Conservation (phyloP, 2,888 invertebrate species). For the Helleia helle region DNA sequence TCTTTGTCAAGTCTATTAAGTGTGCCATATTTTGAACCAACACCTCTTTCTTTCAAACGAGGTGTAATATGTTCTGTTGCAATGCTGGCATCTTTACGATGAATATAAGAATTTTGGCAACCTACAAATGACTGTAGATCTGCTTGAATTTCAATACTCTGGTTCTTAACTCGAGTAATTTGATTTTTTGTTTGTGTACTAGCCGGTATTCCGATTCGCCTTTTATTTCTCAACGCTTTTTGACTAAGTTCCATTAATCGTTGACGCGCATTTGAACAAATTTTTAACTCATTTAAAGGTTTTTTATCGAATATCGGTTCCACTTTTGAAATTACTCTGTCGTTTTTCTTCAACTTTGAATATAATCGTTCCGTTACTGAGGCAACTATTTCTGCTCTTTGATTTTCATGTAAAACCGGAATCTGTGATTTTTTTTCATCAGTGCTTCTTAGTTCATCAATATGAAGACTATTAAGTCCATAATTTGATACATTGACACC, state of each 20-base stretch:
- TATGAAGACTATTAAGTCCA: slow-evolving; percentile 32
- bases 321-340: slow-evolving; percentile 56
- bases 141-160: slow-evolving; percentile 65
- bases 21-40: slow-evolving; percentile 48
- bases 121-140: slow-evolving; percentile 60
- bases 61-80: slow-evolving; percentile 61
- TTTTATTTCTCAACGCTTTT: slow-evolving; percentile 69
- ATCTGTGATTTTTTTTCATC: slow-evolving; percentile 36
- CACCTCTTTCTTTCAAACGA: slow-evolving; percentile 59
- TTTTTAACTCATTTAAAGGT: slow-evolving; percentile 66
- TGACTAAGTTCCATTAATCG: slow-evolving; percentile 74
- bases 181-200: slow-evolving; percentile 74
- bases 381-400: slow-evolving; percentile 80
- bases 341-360: slow-evolving; percentile 70
- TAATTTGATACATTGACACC: slow-evolving; percentile 25
- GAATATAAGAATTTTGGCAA: slow-evolving; percentile 34
- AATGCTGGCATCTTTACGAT: slow-evolving; percentile 47
- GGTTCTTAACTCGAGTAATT: slow-evolving; percentile 71
- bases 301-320: slow-evolving; percentile 54
- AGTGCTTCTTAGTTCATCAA: slow-evolving; percentile 26
- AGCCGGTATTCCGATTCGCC: slow-evolving; percentile 63
- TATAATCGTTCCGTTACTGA: slow-evolving; percentile 81
- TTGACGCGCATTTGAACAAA: slow-evolving; percentile 74
- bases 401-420: slow-evolving; percentile 53
- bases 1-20: slow-evolving; percentile 40